Evolutionary conservation across 37 sponge, comb jelly and placozoan species (phyloP), one percentile per base, ranked within the genome.

Genomic region (Eunapius fragilis): DNA sequence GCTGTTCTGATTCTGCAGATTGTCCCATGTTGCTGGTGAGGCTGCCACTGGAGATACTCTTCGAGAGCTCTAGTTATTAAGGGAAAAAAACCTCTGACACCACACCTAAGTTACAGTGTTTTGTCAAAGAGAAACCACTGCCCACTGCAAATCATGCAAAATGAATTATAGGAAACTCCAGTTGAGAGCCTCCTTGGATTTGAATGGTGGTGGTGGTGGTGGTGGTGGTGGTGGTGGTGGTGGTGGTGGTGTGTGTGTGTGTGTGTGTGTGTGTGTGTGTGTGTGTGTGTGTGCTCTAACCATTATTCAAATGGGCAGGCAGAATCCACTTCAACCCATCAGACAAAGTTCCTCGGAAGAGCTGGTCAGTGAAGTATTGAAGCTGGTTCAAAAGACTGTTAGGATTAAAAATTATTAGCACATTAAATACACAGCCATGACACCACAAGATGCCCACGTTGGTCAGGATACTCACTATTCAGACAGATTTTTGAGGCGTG

Each of bases 301-400:
- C 38, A 13, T 2, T 58, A 35, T 90, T 86, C 33, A 85, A 25
- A 17, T 19, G 70, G 3, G 91, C 83, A n/a, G 91, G 94, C 19
- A 78, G 70, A n/a, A 68, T 84, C 94, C 94, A 94, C 74, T 87
- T 90, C 67, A 94, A 85, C 68, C 76, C 72, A 33, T 58, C 76
- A 76, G 80, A 84, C 9, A 81, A 19, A 33, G 78, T 83, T 31
- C 84, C 83, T 35, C 80, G 70, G 71, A 94, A 94, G 67, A 94
- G 86, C 71, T 94, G 88, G 68, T 90, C 81, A 34, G 90, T 90
- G 78, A 94, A 94, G 9, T 86, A 87, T 19, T 80, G 77, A 72
- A 94, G 79, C 74, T 94, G 94, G 25, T 70, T 88, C 74, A 94
- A 67, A 0, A 94, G 74, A 71, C 94, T 94, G 76, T 0, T 25